phyloP scores from a whole-genome alignment of 1,140 invertebrate species.

The Cyclina sinensis region DNA sequence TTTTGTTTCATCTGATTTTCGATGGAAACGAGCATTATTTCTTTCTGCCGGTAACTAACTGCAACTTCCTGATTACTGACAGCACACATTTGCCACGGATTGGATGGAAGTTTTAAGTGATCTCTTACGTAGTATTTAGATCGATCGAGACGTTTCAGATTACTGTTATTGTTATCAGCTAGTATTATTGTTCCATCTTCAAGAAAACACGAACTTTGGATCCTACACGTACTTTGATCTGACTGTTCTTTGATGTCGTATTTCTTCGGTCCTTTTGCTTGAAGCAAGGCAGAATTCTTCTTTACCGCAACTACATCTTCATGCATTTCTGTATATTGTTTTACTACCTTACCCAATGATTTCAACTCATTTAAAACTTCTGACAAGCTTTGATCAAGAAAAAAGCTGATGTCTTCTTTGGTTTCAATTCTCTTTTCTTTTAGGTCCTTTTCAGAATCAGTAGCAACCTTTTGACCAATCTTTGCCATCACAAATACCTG shows the following conservation, averaged over 20 bases:
- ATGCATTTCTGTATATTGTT: too few relatives aligned
- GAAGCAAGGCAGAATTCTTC: background rate
- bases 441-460: background rate
- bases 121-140: background rate
- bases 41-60: background rate
- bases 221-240: background rate
- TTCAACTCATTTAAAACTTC: background rate
- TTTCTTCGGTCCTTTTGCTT: background rate
- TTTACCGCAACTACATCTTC: too few relatives aligned
- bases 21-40: background rate
- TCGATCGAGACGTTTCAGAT: background rate
- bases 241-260: background rate
- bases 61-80: background rate
- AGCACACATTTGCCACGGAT: background rate
- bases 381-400: background rate
- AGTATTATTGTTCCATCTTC: slow-evolving; percentile 9
- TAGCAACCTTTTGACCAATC: background rate
- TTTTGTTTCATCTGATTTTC: background rate
- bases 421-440: background rate
- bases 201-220: background rate
- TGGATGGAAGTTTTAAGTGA: background rate
- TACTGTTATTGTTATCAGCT: background rate
- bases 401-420: background rate
- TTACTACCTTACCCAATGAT: too few relatives aligned
- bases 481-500: background rate